Percentiles rank a stretch among this genome's conserved stretches.
Conservation (phyloP, 2,888 invertebrate genomes). For the Helicoverpa assulta region DNA sequence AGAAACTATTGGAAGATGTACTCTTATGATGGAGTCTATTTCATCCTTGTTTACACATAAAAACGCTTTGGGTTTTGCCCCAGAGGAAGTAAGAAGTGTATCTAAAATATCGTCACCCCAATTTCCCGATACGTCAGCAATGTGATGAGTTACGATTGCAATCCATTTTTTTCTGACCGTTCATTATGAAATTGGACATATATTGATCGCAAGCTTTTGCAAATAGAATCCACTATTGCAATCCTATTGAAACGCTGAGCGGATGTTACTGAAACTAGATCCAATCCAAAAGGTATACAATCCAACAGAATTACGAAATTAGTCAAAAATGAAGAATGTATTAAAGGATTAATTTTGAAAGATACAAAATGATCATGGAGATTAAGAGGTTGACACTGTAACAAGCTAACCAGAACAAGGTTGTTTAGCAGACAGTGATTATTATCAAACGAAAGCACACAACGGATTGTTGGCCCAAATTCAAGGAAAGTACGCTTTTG, state of each 20-base stretch:
- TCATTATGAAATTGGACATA: not conserved
- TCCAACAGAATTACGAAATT: conserved; percentile 2
- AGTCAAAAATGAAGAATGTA: conserved; percentile 13
- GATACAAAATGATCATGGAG: conserved; percentile 30
- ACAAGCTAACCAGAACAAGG: conserved; percentile 52
- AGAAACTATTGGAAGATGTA: not conserved
- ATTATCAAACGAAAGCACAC: conserved; percentile 51
- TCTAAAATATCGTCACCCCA: not conserved
- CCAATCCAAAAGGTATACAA: no score
- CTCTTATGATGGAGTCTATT: not conserved
- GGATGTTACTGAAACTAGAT: no score
- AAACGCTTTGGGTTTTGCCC: not conserved
- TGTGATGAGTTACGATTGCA: not conserved
- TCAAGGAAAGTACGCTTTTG: conserved; percentile 43
- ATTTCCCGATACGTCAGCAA: not conserved
- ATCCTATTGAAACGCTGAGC: not conserved
- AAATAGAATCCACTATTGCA: conserved; percentile 1
- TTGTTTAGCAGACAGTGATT: conserved; percentile 38
- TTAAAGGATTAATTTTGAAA: conserved; percentile 19
- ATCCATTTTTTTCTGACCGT: not conserved
- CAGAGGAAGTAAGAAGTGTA: not conserved
- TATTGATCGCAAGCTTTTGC: not conserved
- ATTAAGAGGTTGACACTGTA: conserved; percentile 38
- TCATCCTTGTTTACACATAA: not conserved
- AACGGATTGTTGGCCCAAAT: conserved; percentile 55